Conservation (phyloP, 2,113 vertebrate genomes). For the Hystrix cristata region DNA sequence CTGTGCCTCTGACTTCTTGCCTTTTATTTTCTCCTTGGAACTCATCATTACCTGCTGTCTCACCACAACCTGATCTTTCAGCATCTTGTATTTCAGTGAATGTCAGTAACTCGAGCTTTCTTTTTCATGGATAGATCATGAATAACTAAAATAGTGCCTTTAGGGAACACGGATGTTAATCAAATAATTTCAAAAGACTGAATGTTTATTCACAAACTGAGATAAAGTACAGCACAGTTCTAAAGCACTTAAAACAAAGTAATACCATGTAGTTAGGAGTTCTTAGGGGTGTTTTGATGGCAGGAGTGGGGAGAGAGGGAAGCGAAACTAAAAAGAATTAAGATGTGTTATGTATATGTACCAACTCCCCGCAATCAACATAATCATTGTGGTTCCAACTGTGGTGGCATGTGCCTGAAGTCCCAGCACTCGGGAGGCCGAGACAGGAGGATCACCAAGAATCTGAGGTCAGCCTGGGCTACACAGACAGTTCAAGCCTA, state of each 20-base stretch:
- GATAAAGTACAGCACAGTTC: background rate
- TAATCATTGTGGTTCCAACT: background rate
- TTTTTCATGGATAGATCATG: background rate
- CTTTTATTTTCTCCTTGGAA: background rate
- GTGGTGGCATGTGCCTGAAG: too few species aligned
- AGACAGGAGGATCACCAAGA: too few species aligned
- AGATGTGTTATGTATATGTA: background rate
- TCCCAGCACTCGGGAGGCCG: too few species aligned
- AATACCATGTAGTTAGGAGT: background rate
- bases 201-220: background rate
- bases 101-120: background rate
- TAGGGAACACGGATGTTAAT: background rate
- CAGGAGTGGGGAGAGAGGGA: background rate
- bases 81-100: background rate
- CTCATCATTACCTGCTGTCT: background rate
- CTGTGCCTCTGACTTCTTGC: background rate
- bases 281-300: background rate
- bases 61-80: background rate
- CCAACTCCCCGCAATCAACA: background rate
- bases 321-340: background rate
- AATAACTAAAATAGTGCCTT: background rate
- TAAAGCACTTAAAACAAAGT: background rate
- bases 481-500: too few species aligned
- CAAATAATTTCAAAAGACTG: background rate
- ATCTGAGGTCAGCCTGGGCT: too few species aligned